phyloP scores from a whole-genome alignment of 2,113 vertebrate species.

The Nannospalax galili region DNA sequence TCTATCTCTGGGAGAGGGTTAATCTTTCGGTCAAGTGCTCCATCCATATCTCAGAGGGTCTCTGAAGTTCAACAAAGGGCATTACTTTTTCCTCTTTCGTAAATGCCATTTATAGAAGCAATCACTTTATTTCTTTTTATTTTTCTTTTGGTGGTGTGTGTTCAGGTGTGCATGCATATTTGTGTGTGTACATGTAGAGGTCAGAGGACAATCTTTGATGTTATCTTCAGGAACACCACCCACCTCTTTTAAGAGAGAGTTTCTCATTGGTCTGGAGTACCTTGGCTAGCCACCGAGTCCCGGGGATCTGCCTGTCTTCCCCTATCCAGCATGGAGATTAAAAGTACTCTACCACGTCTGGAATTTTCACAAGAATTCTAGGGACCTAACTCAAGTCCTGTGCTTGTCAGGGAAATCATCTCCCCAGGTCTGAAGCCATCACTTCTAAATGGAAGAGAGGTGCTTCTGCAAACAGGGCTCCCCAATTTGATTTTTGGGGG shows the following conservation, averaged over 20 bases:
- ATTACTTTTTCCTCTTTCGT: neutral
- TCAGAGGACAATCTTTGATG: neutral
- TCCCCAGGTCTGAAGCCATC: neutral
- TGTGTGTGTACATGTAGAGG: neutral
- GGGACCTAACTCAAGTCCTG: neutral
- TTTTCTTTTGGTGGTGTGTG: neutral
- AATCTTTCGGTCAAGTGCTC: neutral
- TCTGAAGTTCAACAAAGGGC: neutral
- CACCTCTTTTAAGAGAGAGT: neutral
- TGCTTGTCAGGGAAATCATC: neutral
- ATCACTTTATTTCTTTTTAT: neutral
- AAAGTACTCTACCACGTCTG: neutral
- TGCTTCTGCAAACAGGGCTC: constrained; percentile 4
- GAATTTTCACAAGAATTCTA: neutral
- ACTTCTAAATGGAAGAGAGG: constrained; percentile 1
- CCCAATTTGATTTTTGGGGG: neutral
- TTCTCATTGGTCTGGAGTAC: neutral
- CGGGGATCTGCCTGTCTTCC: neutral
- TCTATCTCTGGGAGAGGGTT: neutral
- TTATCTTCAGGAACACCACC: neutral
- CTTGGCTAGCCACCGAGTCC: too few relatives aligned
- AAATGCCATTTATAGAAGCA: constrained; percentile 4
- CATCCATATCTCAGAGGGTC: neutral
- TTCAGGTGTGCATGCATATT: too few relatives aligned
- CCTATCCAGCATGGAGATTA: neutral